Conservation (phyloP, 2,888 invertebrate species). For the Odontomyia ornata region DNA sequence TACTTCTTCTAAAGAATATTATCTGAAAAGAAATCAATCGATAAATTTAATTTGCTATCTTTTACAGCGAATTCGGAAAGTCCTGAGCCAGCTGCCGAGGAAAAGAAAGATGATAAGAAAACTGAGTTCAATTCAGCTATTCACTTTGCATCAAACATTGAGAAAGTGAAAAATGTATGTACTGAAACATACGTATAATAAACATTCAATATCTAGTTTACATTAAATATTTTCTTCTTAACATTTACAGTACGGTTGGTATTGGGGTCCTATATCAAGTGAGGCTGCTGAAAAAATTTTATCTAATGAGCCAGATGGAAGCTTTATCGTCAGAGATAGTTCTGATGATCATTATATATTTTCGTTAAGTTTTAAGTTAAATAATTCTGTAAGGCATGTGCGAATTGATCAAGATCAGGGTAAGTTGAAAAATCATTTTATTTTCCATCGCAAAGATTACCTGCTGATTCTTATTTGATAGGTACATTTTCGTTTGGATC, state of each 20-base stretch:
- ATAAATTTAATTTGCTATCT: no score
- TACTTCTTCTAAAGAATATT: background rate
- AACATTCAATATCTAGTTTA: slow-evolving; percentile 59
- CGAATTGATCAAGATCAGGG: slow-evolving; percentile 96
- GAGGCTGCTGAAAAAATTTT: slow-evolving; percentile 91
- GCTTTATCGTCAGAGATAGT: slow-evolving; percentile 92
- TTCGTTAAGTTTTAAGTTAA: slow-evolving; percentile 90
- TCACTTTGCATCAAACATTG: slow-evolving; percentile 91
- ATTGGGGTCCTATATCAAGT: slow-evolving; percentile 93
- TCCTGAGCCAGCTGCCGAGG: slow-evolving; percentile 16
- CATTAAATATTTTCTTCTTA: slow-evolving; percentile 35
- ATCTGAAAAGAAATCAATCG: background rate
- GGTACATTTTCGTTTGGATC: slow-evolving; percentile 97
- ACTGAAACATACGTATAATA: no score
- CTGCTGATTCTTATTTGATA: slow-evolving; percentile 60
- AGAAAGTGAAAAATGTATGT: slow-evolving; percentile 95
- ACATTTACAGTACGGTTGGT: slow-evolving; percentile 86
- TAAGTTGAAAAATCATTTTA: slow-evolving; percentile 61
- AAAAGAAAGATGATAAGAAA: slow-evolving; percentile 55
- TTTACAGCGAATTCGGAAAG: slow-evolving; percentile 24
- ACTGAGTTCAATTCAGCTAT: slow-evolving; percentile 65
- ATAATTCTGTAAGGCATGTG: slow-evolving; percentile 88
- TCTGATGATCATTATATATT: slow-evolving; percentile 96
- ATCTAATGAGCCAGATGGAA: slow-evolving; percentile 91
- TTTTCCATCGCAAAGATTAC: background rate